These are phyloP conservation scores for Semicossyphus pulcher DNA, from an alignment of 2,113 vertebrate species.

Conservation along the genomic window DNA sequence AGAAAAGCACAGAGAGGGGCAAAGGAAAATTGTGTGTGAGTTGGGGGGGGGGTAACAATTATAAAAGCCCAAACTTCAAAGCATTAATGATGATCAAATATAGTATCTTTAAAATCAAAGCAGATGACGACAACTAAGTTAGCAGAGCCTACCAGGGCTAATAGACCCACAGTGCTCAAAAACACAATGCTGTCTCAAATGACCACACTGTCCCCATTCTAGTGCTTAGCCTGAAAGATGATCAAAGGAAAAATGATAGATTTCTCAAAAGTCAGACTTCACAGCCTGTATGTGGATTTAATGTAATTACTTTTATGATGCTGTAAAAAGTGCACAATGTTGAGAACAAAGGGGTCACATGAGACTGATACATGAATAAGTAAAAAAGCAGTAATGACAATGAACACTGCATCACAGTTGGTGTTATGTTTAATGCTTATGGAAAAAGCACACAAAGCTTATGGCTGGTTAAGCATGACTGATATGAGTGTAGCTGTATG, in stretches of 20 bases:
- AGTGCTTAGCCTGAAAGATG: not conserved
- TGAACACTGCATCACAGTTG: constrained; percentile 37
- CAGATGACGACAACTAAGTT: constrained; percentile 56
- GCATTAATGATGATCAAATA: constrained; percentile 68
- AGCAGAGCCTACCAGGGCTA: constrained; percentile 53
- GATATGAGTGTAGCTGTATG: constrained; percentile 1
- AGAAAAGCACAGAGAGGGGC: constrained; percentile 23
- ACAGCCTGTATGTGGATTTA: not conserved
- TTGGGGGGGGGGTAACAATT: constrained; percentile 35
- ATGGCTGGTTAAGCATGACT: constrained; percentile 70
- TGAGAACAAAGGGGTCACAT: constrained; percentile 46
- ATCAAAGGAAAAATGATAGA: not conserved
- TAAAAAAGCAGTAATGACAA: constrained; percentile 64
- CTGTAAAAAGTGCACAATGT: not conserved
- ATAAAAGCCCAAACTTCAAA: constrained; percentile 72
- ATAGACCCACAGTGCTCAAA: constrained; percentile 55
- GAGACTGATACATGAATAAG: constrained; percentile 58
- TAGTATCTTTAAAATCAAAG: constrained; percentile 63
- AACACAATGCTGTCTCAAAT: constrained; percentile 62
- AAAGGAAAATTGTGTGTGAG: not conserved
- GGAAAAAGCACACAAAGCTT: constrained; percentile 64
- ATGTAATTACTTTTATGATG: not conserved
- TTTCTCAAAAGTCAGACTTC: not conserved
- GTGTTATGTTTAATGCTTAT: constrained; percentile 59
- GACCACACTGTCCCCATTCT: constrained; percentile 35